Base-by-base conservation (phyloP, 2,113 vertebrate genomes). In the Pterocles burchelli region DNA sequence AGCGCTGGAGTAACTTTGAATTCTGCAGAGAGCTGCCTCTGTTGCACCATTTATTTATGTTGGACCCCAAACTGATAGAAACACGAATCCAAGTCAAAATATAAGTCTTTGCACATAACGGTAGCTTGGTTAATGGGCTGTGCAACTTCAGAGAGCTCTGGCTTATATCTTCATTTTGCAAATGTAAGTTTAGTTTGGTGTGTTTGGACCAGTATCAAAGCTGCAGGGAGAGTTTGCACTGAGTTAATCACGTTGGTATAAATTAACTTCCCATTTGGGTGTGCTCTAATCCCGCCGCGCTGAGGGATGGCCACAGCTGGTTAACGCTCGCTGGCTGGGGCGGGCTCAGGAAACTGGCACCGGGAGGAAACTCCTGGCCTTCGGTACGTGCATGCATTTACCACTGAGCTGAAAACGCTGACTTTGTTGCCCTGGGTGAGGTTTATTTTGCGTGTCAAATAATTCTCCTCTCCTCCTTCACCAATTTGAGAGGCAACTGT, bases 1-100 rank as follows among this genome's bases (percentile, higher is more conserved):
- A 94, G 75, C 85, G 62, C 90, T 89, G 63, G 80, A 88, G 66
- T 70, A 90, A 90, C 92, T 89, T 94, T 76, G 88, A 97, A 66
- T 94, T 79, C 79, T 93, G 91, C 62, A 88, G 92, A 96, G 83
- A 93, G 67, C 65, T 72, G 79, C 90, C 90, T 92, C 94, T 92
- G 86, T 93, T 89, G 85, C 91, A 90, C 90, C 93, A 73, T 78
- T 92, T 97, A 85, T 97, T 97, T 97, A 77, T 92, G 38, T 97
- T 97, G 97, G 96, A 95, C 21, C 71, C 29, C 6, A 91, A 85
- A 80, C 89, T 85, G 80, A 87, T 88, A 94, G 94, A 94, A 97
- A 89, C 90, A 85, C 55, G 80, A 96, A 94, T 96, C 95, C 15
- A 10, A 93, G 77, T 91, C 11, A 94, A 96, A 97, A 94, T 90